Conservation (phyloP, 53 echinoderm and acorn worm species). For the Hippasteria phrygiana region DNA sequence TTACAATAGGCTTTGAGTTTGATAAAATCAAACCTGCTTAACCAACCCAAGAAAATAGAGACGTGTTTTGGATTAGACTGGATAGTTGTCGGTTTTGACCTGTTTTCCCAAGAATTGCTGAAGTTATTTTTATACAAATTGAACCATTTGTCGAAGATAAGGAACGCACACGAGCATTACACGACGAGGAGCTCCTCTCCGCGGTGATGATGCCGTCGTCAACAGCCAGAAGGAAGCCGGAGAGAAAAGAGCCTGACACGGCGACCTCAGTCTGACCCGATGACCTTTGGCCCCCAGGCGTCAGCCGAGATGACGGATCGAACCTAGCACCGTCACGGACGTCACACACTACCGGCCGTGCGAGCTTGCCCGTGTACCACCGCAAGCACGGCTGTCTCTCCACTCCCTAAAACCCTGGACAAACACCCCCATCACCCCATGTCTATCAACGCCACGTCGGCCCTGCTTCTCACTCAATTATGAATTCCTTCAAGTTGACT, state of each 20-base stretch:
- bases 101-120: too few species aligned
- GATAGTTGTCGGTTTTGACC: too few species aligned
- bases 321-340: slow-evolving; percentile 5
- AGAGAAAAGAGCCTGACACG: slow-evolving; percentile 26
- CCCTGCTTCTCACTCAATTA: slow-evolving; percentile 51
- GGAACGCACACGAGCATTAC: too few species aligned
- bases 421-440: slow-evolving; percentile 48
- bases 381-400: neutral
- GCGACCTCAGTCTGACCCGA: slow-evolving; percentile 40
- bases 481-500: slow-evolving; percentile 2
- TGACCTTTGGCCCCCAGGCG: slow-evolving; percentile 56
- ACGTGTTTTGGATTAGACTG: too few species aligned
- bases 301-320: slow-evolving; percentile 49
- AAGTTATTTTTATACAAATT: too few species aligned
- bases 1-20: too few species aligned
- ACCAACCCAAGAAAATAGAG: too few species aligned
- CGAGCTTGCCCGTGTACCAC: neutral
- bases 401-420: slow-evolving; percentile 28
- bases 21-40: too few species aligned
- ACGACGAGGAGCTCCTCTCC: neutral
- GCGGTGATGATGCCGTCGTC: slow-evolving; percentile 1
- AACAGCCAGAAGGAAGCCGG: slow-evolving; percentile 24
- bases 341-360: neutral
- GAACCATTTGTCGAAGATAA: neutral
- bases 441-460: slow-evolving; percentile 42